Evolutionary conservation across 2,113 vertebrate species (phyloP).

Genomic region (Leptodactylus fuscus): DNA sequence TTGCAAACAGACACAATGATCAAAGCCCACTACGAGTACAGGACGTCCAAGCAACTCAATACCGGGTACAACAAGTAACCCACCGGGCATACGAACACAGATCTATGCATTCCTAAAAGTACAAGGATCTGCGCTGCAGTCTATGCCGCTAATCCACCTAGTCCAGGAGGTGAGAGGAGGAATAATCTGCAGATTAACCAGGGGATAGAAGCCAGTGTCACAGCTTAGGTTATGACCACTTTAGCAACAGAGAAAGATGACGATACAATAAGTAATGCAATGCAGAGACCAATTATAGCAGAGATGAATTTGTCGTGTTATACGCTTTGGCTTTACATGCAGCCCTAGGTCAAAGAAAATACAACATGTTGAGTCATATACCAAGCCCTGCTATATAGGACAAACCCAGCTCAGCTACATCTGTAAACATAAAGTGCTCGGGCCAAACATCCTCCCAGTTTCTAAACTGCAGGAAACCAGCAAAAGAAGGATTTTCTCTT

Average conservation of each 20-base stretch:
- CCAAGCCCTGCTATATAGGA: background rate
- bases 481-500: slow-evolving; percentile 27
- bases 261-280: background rate
- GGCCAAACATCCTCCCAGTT: background rate
- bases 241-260: background rate
- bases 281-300: background rate
- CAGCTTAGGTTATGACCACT: background rate
- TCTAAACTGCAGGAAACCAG: background rate
- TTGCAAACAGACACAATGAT: too few species aligned
- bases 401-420: background rate
- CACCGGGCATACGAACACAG: background rate
- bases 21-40: too few species aligned
- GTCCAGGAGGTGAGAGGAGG: slow-evolving; percentile 26
- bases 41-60: too few species aligned
- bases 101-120: slow-evolving; percentile 21
- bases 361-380: background rate
- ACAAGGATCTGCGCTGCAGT: background rate
- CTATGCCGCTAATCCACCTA: slow-evolving; percentile 8
- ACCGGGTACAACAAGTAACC: too few species aligned
- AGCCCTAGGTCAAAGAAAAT: background rate
- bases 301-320: background rate
- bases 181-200: slow-evolving; percentile 39
- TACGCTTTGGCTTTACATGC: background rate
- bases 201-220: background rate
- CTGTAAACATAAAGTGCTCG: background rate